Percentiles rank a stretch among this genome's conserved stretches.
Evolutionary conservation across 2,888 invertebrate genomes (phyloP).

Genomic region (Sinohyriopsis cumingii): DNA sequence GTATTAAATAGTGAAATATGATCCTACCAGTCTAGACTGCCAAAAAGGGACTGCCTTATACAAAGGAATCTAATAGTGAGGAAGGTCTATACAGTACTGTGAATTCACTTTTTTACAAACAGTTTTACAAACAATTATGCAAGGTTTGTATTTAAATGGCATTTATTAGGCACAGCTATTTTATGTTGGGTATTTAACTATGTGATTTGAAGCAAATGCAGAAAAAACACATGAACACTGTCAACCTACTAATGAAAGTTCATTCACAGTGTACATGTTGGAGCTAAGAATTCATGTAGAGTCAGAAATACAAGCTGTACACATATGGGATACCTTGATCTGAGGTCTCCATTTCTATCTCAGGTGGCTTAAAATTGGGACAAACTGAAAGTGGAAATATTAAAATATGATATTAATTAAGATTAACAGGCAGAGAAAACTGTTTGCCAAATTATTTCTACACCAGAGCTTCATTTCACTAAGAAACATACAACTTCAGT

Average conservation of each 20-base stretch:
- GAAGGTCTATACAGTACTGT: too few relatives aligned
- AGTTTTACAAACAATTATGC: too few relatives aligned
- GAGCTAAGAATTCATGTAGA: too few relatives aligned
- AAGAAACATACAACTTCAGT: background rate
- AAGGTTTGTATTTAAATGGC: too few relatives aligned
- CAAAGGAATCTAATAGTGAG: too few relatives aligned
- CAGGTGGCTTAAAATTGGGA: conserved; percentile 47
- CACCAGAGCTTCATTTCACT: background rate
- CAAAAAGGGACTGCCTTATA: too few relatives aligned
- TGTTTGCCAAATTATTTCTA: background rate
- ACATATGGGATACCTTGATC: conserved; percentile 49
- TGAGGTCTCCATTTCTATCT: conserved; percentile 50
- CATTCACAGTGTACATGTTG: background rate
- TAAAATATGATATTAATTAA: background rate
- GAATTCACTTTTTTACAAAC: too few relatives aligned
- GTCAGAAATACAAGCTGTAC: too few relatives aligned
- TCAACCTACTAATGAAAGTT: background rate
- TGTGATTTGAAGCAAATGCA: background rate
- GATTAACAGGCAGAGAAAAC: too few relatives aligned
- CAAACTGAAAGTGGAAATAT: conserved; percentile 46
- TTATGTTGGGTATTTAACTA: background rate
- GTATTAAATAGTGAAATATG: too few relatives aligned
- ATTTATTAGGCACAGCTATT: too few relatives aligned
- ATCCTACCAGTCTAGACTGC: too few relatives aligned
- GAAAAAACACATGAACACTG: background rate